A percentile compares a stretch with the other conserved stretches of the same genome.
Evolutionary conservation across 2,797 vertebrate species (phyloP).

Genomic region (Lepilemur ruficaudatus): DNA sequence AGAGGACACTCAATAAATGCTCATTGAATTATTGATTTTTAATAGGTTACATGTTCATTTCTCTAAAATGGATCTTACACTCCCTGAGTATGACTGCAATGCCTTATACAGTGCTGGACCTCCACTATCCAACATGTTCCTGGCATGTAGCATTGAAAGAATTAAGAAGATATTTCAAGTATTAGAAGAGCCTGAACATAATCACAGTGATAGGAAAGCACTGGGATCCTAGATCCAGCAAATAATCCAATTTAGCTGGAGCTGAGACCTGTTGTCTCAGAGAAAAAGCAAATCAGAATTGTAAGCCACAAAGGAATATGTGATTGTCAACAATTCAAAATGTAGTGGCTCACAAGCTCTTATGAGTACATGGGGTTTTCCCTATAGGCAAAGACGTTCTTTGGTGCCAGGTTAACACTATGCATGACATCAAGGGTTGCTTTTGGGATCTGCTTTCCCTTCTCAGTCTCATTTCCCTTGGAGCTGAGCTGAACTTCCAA

Average conservation of each 20-base stretch:
- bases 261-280: not conserved
- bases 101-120: not conserved
- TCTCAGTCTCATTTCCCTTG: slow-evolving; percentile 2
- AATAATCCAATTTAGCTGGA: not conserved
- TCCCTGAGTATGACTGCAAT: not conserved
- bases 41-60: not conserved
- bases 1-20: not conserved
- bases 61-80: not conserved
- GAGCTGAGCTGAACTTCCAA: not conserved
- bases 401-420: not conserved
- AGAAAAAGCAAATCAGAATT: not conserved
- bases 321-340: not conserved
- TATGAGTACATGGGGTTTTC: not conserved
- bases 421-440: not conserved
- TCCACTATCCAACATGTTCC: not conserved
- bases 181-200: not conserved
- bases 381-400: not conserved
- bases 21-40: not conserved
- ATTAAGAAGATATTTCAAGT: not conserved
- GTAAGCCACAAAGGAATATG: not conserved
- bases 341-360: not conserved
- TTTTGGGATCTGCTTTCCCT: not conserved
- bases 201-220: not conserved
- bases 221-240: not conserved
- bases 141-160: not conserved